Conservation (phyloP, 2,888 invertebrate species). For the Xylocampa areola region DNA sequence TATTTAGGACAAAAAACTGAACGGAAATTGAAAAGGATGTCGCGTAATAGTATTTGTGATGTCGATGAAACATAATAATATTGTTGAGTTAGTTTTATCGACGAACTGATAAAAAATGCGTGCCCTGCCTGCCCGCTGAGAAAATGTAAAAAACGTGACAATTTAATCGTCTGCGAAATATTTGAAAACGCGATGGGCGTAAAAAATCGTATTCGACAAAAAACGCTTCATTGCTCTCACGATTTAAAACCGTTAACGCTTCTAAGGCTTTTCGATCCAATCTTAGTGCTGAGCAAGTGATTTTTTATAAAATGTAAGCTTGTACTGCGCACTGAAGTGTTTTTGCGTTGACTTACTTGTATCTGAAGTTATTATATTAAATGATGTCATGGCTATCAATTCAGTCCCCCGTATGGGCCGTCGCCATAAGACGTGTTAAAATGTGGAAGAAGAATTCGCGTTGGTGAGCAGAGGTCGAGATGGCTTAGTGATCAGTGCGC, state of each 20-base stretch:
- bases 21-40: slow-evolving; percentile 51
- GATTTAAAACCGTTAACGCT: slow-evolving; percentile 1
- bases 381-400: no score
- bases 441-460: no score
- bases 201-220: slow-evolving; percentile 5
- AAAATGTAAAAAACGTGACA: slow-evolving; percentile 20
- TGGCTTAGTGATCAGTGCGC: no score
- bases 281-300: not conserved
- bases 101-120: slow-evolving; percentile 18
- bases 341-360: no score
- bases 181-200: slow-evolving; percentile 14
- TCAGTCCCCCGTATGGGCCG: no score
- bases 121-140: not conserved
- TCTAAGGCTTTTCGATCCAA: not conserved
- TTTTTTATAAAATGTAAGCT: not conserved
- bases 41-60: slow-evolving; percentile 35
- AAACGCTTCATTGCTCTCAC: slow-evolving; percentile 10
- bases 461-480: no score
- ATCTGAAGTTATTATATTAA: no score
- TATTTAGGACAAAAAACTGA: slow-evolving; percentile 30
- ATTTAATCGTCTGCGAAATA: slow-evolving; percentile 23
- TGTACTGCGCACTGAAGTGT: no score
- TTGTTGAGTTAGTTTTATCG: slow-evolving; percentile 18
- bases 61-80: slow-evolving; percentile 20
- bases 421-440: no score